These are phyloP conservation scores for Aethes cnicana DNA, from an alignment of 2,888 invertebrate species.

Conservation along the genomic window DNA sequence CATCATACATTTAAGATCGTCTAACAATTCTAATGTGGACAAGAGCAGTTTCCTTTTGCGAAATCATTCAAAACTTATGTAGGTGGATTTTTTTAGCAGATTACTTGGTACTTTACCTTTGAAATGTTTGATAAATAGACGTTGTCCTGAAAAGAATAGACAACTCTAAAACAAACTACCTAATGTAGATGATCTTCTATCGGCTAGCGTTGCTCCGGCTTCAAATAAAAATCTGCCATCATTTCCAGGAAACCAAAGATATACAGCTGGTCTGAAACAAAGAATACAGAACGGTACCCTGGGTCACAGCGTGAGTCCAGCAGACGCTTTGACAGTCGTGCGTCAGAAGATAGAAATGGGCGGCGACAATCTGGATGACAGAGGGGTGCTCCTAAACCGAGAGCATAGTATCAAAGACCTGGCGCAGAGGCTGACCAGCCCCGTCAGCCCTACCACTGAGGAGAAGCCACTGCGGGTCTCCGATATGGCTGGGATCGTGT, in stretches of 20 bases:
- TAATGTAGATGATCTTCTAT: too few species aligned
- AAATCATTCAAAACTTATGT: too few species aligned
- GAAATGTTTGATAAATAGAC: too few species aligned
- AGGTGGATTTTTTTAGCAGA: too few species aligned
- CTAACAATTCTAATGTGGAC: too few species aligned
- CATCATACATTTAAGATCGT: too few species aligned
- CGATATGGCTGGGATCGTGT: conserved; percentile 94
- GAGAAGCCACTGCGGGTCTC: conserved; percentile 86
- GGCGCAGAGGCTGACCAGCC: conserved; percentile 91
- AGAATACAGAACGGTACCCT: conserved; percentile 83
- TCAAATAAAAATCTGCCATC: neutral
- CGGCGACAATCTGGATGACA: conserved; percentile 81
- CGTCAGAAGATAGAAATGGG: conserved; percentile 82
- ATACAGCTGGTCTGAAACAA: conserved; percentile 82
- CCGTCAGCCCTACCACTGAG: conserved; percentile 81
- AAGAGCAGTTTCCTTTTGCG: too few species aligned
- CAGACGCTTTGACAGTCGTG: conserved; percentile 62
- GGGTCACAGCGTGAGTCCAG: conserved; percentile 76
- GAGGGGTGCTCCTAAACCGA: conserved; percentile 87
- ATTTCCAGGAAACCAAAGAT: conserved; percentile 79
- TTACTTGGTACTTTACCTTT: too few species aligned
- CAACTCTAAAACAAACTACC: too few species aligned
- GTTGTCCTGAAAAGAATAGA: too few species aligned
- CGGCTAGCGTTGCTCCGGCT: too few species aligned
- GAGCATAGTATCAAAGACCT: conserved; percentile 95